Conservation (phyloP, 2,888 invertebrate genomes). For the Cheilosia soror region DNA sequence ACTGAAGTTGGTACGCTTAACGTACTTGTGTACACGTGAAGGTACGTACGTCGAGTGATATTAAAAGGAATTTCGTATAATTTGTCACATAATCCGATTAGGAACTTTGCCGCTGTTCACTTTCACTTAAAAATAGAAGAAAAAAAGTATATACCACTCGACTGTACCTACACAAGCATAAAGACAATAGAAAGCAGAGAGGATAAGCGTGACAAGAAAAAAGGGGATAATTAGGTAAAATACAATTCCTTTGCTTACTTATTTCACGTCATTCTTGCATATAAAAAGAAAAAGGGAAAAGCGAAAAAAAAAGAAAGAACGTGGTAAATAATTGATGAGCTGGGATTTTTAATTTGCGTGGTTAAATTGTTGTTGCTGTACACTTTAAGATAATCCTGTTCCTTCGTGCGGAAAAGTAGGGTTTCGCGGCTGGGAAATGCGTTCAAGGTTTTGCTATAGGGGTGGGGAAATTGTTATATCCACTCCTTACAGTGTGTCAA, state of each 20-base stretch:
- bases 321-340: constrained; percentile 53
- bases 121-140: constrained; percentile 27
- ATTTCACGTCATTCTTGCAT: constrained; percentile 9
- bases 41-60: constrained; percentile 20
- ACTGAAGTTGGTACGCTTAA: not conserved
- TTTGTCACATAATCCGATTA: constrained; percentile 65
- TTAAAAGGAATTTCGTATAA: constrained; percentile 58
- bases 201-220: constrained; percentile 34
- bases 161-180: not conserved
- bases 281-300: constrained; percentile 3
- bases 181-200: not conserved
- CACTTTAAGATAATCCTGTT: constrained; percentile 1
- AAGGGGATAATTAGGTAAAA: constrained; percentile 59
- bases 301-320: not conserved
- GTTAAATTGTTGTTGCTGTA: constrained; percentile 32
- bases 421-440: not conserved
- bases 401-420: constrained; percentile 14
- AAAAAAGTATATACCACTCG: not conserved
- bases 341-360: constrained; percentile 51
- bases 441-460: not conserved
- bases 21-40: constrained; percentile 6
- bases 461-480: not conserved
- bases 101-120: constrained; percentile 38
- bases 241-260: constrained; percentile 38
- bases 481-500: too few species aligned